phyloP scores from a whole-genome alignment of 1,140 invertebrate genomes.

The Phthorimaea operculella region DNA sequence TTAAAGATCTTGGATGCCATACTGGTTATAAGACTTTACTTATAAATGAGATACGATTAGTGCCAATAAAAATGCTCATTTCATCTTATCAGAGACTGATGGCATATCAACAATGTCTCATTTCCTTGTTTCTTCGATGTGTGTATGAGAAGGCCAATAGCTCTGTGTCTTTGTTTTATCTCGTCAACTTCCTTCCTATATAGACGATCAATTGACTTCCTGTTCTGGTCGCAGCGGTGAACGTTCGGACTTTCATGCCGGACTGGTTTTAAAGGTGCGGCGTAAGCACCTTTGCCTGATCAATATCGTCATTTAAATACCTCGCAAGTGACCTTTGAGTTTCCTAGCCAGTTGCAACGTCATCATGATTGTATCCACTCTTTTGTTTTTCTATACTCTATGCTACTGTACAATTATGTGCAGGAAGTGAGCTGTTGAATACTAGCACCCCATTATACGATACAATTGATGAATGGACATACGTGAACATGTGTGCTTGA shows the following conservation, averaged over 20 bases:
- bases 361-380: background rate
- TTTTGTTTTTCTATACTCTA: background rate
- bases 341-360: background rate
- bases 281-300: background rate
- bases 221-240: background rate
- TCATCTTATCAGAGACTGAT: no score
- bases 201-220: background rate
- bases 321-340: background rate
- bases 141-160: background rate
- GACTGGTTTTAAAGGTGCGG: constrained; percentile 1
- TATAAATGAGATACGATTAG: no score
- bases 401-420: constrained; percentile 9
- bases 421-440: constrained; percentile 50
- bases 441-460: constrained; percentile 46
- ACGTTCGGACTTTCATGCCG: background rate
- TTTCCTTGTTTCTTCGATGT: background rate
- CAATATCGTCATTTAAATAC: background rate
- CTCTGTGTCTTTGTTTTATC: constrained; percentile 1
- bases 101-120: background rate
- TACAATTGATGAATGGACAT: constrained; percentile 55
- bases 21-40: no score
- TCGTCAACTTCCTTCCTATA: constrained; percentile 3
- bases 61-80: background rate
- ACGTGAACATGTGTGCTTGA: constrained; percentile 52
- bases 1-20: no score